Base-by-base conservation (phyloP, 2,888 invertebrate genomes). In the Amorpha juglandis region DNA sequence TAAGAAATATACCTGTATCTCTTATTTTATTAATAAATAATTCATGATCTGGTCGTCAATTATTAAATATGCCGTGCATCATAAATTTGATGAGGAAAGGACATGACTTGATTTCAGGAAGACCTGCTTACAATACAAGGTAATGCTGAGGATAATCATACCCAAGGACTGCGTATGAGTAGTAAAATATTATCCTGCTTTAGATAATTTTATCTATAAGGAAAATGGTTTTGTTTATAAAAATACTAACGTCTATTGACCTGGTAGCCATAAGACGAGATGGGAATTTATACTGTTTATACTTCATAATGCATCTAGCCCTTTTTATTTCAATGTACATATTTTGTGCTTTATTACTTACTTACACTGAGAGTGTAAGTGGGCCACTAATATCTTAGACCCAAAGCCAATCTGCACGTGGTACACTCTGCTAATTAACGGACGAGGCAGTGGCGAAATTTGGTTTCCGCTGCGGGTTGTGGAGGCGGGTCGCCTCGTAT, bases 41-140 rank as follows among this genome's bases (percentile, higher is more conserved):
- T n/a, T 55, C n/a, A 16, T 55, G 35, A 55, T 6, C 55, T 42
- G 14, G 47, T 47, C n/a, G n/a, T n/a, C 47, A 47, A 4, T 27
- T 27, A 27, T 47, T n/a, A 47, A n/a, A 55, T 35, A 55, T 38
- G n/a, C n/a, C n/a, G 38, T 16, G 35, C 16, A 27, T 16, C n/a
- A 55, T 55, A 55, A 33, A 27, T 27, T 52, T 55, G 38, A 55
- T 55, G 38, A 55, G 55, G 55, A 55, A 35, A 55, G 11, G 35
- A 55, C 35, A 55, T n/a, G n/a, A n/a, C 9, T 52, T 21, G 14
- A 21, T 38, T 55, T 55, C 55, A 55, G 55, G 55, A 55, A 55
- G 55, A 55, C n/a, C 11, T 55, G 55, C 1, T 16, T n/a, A 48
- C 14, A 14, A 38, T 16, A 55, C 55, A 16, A 35, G 55, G 35